Evolutionary conservation across 2,113 vertebrate genomes (phyloP).

Genomic region (Holacanthus passer): DNA sequence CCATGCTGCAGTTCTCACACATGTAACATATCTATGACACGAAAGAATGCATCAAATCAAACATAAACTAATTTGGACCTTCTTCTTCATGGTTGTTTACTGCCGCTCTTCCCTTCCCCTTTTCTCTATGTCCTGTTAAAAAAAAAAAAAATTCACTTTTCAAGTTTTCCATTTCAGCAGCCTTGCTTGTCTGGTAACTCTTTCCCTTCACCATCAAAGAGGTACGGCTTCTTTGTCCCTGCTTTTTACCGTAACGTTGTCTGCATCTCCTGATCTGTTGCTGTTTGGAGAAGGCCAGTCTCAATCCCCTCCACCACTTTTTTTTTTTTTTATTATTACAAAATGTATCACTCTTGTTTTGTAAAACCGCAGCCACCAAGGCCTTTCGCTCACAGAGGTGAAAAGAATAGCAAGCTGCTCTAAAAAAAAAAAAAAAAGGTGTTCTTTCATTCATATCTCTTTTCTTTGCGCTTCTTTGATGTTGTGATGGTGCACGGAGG

Average conservation of each 20-base stretch:
- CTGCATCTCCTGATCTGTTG: constrained; percentile 3
- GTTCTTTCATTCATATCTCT: background rate
- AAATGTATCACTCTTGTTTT: background rate
- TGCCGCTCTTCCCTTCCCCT: background rate
- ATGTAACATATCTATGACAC: background rate
- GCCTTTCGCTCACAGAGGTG: background rate
- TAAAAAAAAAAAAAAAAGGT: background rate
- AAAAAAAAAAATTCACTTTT: constrained; percentile 6
- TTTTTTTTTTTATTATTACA: background rate
- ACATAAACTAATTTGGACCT: background rate
- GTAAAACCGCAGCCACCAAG: background rate
- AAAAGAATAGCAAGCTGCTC: background rate
- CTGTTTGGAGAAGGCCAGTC: background rate
- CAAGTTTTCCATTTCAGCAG: constrained; percentile 20
- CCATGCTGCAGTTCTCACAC: background rate
- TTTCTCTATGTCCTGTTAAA: background rate
- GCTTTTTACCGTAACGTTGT: background rate
- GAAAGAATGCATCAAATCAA: constrained; percentile 1
- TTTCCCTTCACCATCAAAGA: background rate
- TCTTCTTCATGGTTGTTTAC: background rate
- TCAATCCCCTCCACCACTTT: background rate
- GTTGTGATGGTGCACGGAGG: background rate
- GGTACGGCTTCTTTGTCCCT: constrained; percentile 3
- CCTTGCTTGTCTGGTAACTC: background rate
- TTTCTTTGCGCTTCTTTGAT: background rate